Conservation (phyloP, 2,113 vertebrate genomes). For the Phrynosoma blainvillii region DNA sequence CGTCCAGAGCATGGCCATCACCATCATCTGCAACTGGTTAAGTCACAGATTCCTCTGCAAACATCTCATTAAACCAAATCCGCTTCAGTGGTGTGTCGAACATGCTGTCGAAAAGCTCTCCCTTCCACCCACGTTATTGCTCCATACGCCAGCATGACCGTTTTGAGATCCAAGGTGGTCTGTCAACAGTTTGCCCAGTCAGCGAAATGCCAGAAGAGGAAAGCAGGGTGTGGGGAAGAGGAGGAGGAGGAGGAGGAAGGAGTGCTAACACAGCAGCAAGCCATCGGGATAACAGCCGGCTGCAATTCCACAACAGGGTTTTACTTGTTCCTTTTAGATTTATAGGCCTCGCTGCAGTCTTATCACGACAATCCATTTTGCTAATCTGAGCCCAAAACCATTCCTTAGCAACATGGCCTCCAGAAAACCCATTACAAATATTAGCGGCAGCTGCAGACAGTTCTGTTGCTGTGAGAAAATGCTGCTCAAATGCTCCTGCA, state of each 20-base stretch:
- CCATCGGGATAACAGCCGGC: neutral
- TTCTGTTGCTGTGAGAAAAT: conserved; percentile 20
- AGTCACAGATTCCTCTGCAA: conserved; percentile 30
- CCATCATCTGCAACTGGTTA: conserved; percentile 33
- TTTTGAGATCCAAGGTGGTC: conserved; percentile 35
- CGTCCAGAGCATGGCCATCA: neutral
- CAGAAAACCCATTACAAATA: conserved; percentile 16
- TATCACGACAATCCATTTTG: neutral
- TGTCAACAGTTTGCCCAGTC: conserved; percentile 33
- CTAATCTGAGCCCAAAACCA: neutral
- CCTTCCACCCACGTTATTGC: conserved; percentile 5
- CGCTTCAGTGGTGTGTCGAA: neutral
- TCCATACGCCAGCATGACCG: accelerated
- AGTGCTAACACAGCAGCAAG: conserved; percentile 30
- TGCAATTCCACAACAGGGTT: conserved; percentile 28
- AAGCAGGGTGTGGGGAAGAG: neutral
- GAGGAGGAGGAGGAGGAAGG: neutral
- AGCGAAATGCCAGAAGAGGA: conserved; percentile 42
- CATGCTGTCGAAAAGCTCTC: conserved; percentile 26
- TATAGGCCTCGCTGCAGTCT: conserved; percentile 12
- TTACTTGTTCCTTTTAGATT: conserved; percentile 19
- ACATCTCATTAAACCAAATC: conserved; percentile 39
- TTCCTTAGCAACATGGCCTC: neutral
- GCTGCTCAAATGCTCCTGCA: conserved; percentile 47
- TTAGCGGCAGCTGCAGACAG: neutral